Percentiles rank a stretch among this genome's conserved stretches.
Conservation (phyloP, 2,113 vertebrate genomes). For the Apus apus region DNA sequence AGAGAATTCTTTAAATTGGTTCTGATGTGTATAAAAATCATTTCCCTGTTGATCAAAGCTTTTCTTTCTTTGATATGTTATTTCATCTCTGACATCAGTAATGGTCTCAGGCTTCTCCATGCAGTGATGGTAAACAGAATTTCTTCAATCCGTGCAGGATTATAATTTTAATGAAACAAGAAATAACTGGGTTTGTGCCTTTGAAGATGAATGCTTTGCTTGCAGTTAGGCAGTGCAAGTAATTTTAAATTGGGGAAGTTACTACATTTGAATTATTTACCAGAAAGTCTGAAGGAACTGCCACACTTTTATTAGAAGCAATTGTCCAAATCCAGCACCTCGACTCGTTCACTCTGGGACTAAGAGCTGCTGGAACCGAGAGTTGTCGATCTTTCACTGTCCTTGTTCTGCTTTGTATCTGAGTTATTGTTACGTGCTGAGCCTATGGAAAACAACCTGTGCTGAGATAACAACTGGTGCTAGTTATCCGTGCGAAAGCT, state of each 20-base stretch:
- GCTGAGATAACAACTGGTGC: background rate
- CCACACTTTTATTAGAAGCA: background rate
- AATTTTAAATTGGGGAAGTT: background rate
- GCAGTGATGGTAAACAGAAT: constrained; percentile 59
- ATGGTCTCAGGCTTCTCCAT: constrained; percentile 19
- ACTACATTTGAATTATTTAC: constrained; percentile 13
- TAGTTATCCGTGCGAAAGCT: background rate
- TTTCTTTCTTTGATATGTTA: constrained; percentile 71
- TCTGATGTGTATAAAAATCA: constrained; percentile 84
- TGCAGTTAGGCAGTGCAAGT: constrained; percentile 9
- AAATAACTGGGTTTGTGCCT: constrained; percentile 47
- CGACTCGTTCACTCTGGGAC: accelerated
- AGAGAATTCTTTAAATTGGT: constrained; percentile 81
- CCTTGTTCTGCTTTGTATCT: background rate
- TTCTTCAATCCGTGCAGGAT: constrained; percentile 28
- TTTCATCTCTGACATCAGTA: constrained; percentile 57
- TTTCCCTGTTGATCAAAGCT: constrained; percentile 80
- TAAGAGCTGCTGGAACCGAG: background rate
- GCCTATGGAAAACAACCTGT: background rate
- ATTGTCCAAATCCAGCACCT: background rate
- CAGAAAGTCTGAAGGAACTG: background rate
- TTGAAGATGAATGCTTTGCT: constrained; percentile 30
- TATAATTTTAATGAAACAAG: constrained; percentile 47
- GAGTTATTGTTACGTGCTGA: background rate
- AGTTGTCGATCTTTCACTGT: background rate